Evolutionary conservation across 2,113 vertebrate species (phyloP).

Genomic region (Indicator maculatus): DNA sequence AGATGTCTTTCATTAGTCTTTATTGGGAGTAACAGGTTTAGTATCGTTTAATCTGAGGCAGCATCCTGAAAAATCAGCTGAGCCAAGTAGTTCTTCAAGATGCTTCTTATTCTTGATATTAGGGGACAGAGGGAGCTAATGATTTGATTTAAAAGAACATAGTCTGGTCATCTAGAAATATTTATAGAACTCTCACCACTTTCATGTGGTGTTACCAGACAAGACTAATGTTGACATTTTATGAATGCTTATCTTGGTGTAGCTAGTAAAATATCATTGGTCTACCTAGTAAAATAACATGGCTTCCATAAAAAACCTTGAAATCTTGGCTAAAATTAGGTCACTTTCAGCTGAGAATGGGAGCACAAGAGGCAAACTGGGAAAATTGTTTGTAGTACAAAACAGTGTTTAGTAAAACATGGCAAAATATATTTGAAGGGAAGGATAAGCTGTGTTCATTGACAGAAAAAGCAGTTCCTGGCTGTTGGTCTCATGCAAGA

Average conservation of each 20-base stretch:
- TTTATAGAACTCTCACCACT: neutral
- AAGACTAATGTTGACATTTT: neutral
- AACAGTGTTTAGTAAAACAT: neutral
- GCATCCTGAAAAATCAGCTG: conserved; percentile 8
- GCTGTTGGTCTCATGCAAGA: neutral
- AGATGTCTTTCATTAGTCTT: neutral
- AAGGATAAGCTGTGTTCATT: neutral
- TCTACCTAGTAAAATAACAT: neutral
- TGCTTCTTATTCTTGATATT: neutral
- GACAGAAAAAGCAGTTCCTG: neutral
- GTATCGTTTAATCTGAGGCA: neutral
- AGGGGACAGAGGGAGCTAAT: neutral
- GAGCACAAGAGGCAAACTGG: neutral
- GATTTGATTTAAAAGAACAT: neutral
- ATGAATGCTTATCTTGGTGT: neutral
- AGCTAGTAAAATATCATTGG: neutral
- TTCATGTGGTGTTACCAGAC: neutral
- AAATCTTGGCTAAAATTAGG: neutral
- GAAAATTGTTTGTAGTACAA: neutral
- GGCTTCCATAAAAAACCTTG: neutral
- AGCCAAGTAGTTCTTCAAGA: neutral
- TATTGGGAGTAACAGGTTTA: neutral
- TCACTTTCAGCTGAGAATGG: neutral
- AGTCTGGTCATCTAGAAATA: neutral
- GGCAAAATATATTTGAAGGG: neutral